Evolutionary conservation across 2,888 invertebrate species (phyloP), one percentile per base, ranked within the genome.

Genomic region (Ennomos quercinarius): DNA sequence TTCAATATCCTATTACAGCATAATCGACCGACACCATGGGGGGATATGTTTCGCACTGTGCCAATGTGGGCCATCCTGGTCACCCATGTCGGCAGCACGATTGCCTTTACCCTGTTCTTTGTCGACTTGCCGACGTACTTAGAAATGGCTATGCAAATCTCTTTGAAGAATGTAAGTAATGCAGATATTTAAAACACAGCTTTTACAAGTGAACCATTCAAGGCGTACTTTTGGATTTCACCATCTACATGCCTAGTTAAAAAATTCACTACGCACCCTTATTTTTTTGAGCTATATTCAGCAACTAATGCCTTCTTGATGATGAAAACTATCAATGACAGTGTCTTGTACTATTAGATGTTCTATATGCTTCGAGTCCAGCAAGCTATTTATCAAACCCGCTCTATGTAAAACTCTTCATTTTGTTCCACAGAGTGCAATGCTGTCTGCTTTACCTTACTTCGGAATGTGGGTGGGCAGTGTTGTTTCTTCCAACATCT

Each of bases 71-170:
- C 94, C 0, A 72, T 94, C 0, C 41, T 85, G 37, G 80, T 94
- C 0, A 91, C 93, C 0, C 96, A 96, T 65, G 85, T 94, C 12
- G 95, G 95, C 0, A 93, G 93, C 61, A 93, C 94, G 10, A 94
- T 94, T 88, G 94, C 94, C 0, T 96, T 94, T 73, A 94, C 95
- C 72, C 93, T 95, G 8, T 89, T 96, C 48, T 89, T 96, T 8
- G 95, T 95, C 0, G 94, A 96, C 74, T 93, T 96, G 71, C 96
- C 96, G 0, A 94, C 94, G 0, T 96, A 95, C 69, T 89, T 96
- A 79, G 94, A 94, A 57, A 87, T 83, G 10, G 94, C 95, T 0
- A 86, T 96, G 38, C 77, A 92, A 13, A 93, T 95, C 64, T 89
- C 96, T 36, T 91, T 96, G 1, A 93, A 93, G 71, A 83, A 92